Evolutionary conservation across 2,888 invertebrate genomes (phyloP), one percentile per base, ranked within the genome.

Genomic region (Pseudoips prasinana): DNA sequence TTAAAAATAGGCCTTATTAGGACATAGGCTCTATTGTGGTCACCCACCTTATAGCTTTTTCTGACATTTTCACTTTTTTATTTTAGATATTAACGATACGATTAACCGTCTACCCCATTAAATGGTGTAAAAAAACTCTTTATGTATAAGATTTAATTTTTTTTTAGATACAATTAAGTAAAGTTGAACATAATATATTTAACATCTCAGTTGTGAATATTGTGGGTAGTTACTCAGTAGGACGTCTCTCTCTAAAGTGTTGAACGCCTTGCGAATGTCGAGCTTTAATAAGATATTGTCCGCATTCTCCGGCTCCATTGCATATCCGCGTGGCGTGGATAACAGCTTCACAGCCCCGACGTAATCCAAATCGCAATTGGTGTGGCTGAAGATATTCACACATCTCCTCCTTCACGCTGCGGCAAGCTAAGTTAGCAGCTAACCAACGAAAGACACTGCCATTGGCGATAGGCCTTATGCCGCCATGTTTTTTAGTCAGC

Each of bases 1-100:
- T 33, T 37, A 33, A 42, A 37, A 33, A 33, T 42, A 37, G 33
- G 36, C 33, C 17, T 36, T 42, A 31, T 42, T 33, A 31, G 31
- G 33, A 18, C 41, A 31, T 34, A 31, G 34, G 26, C 29, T 36
- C 29, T 29, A 41, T 33, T 34, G 26, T 35, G 33, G 25, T 38
- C 29, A 29, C 38, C 27, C 23, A 28, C 33, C 33, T 33, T 28
- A 33, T n/a, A n/a, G n/a, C n/a, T n/a, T n/a, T n/a, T n/a, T n/a
- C n/a, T n/a, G n/a, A n/a, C n/a, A n/a, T n/a, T n/a, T n/a, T n/a
- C n/a, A n/a, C n/a, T n/a, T n/a, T n/a, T n/a, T n/a, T n/a, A n/a
- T n/a, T n/a, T n/a, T n/a, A n/a, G n/a, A n/a, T n/a, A n/a, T n/a
- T n/a, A n/a, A n/a, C n/a, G n/a, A n/a, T n/a, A n/a, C n/a, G n/a